Conservation (phyloP, 2,797 vertebrate species). For the Salarias fasciatus region DNA sequence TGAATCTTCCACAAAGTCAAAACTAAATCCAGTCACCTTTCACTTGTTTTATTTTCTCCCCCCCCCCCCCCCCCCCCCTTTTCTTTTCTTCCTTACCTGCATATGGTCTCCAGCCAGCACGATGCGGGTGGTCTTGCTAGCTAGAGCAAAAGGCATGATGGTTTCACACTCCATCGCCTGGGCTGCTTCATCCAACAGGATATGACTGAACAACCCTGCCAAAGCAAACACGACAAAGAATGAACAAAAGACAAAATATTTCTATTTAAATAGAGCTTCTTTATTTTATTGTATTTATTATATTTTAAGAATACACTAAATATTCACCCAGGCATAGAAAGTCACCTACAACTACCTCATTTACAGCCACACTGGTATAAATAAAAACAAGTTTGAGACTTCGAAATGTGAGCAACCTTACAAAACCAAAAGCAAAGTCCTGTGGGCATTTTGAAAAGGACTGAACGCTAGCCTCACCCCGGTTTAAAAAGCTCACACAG, state of each 20-base stretch:
- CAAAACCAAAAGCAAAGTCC: slow-evolving; percentile 43
- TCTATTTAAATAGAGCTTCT: slow-evolving; percentile 3
- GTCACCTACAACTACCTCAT: no score
- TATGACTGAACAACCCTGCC: slow-evolving; percentile 95
- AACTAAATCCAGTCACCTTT: background rate
- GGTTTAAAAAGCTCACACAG: slow-evolving; percentile 68
- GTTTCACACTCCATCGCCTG: slow-evolving; percentile 99
- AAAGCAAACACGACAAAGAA: slow-evolving; percentile 14
- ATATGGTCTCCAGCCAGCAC: slow-evolving; percentile 99
- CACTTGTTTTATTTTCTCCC: no score
- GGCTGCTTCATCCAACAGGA: slow-evolving; percentile 97
- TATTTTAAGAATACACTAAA: no score
- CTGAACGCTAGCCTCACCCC: slow-evolving; percentile 43
- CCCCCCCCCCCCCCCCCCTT: background rate
- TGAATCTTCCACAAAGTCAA: background rate
- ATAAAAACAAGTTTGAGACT: no score
- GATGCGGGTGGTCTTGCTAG: slow-evolving; percentile 91
- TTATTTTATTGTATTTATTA: no score
- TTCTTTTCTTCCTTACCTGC: slow-evolving; percentile 85
- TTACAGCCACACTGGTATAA: no score
- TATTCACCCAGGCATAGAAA: no score
- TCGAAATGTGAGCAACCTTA: slow-evolving; percentile 11
- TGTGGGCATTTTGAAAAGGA: slow-evolving; percentile 43
- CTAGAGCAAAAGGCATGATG: slow-evolving; percentile 98
- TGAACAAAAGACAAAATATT: no score